Evolutionary conservation across 1,140 invertebrate genomes (phyloP).

Genomic region (Saccostrea glomerata): DNA sequence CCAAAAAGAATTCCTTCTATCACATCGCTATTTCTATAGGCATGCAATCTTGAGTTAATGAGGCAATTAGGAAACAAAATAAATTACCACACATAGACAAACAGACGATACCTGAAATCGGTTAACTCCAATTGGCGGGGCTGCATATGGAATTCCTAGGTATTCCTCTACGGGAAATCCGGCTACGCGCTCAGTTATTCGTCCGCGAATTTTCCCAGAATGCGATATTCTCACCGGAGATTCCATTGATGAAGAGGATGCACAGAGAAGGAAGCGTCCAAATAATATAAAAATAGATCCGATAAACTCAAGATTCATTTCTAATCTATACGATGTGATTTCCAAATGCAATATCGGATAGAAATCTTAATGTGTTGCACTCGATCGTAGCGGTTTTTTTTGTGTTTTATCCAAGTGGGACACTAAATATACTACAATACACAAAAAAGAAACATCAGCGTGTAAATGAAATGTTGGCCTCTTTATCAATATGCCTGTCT

Average conservation of each 20-base stretch:
- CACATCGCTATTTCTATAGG: not conserved
- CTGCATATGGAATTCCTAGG: conserved; percentile 46
- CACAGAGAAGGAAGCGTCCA: not conserved
- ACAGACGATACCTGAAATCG: conserved; percentile 47
- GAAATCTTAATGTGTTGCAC: not conserved
- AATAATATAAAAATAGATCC: not conserved
- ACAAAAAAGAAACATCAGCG: not conserved
- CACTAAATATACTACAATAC: not conserved
- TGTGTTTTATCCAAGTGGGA: not conserved
- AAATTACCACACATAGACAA: not conserved
- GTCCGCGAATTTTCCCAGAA: conserved; percentile 41
- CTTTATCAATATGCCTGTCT: not conserved
- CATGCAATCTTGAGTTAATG: not conserved
- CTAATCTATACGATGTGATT: not conserved
- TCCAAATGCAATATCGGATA: not conserved
- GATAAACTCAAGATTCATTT: not conserved
- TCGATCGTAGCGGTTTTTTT: not conserved
- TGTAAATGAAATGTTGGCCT: conserved; percentile 2
- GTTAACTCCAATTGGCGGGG: conserved; percentile 30
- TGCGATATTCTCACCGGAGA: conserved; percentile 17
- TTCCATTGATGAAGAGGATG: not conserved
- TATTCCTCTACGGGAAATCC: conserved; percentile 44
- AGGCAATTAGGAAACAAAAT: not conserved
- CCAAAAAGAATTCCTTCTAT: no score
- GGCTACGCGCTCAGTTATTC: not conserved